Evolutionary conservation across 2,113 vertebrate species (phyloP).

Genomic region (Aphelocoma coerulescens): DNA sequence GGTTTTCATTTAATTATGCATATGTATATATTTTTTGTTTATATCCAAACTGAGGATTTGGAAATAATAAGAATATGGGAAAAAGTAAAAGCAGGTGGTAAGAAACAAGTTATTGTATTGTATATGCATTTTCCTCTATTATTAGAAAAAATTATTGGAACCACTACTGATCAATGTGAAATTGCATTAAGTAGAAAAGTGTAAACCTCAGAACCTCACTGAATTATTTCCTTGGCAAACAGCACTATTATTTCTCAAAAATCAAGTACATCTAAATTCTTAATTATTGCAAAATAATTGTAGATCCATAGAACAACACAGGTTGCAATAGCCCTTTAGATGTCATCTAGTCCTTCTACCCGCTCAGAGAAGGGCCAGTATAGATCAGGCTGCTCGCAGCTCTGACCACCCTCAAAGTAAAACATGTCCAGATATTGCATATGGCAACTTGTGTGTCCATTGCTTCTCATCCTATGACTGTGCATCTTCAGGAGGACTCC

Average conservation of each 20-base stretch:
- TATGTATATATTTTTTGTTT: not conserved
- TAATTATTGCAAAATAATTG: not conserved
- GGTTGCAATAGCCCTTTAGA: not conserved
- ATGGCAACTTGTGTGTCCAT: fast-evolving
- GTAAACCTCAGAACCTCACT: not conserved
- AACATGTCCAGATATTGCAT: not conserved
- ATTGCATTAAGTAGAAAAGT: not conserved
- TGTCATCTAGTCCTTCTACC: not conserved
- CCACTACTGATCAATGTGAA: not conserved
- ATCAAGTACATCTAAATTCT: not conserved
- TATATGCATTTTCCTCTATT: not conserved
- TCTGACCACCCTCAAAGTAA: not conserved
- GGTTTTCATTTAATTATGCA: not conserved
- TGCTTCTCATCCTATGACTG: not conserved
- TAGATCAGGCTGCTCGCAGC: not conserved
- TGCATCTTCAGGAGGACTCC: not conserved
- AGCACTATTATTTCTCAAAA: not conserved
- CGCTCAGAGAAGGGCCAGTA: not conserved
- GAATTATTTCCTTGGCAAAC: not conserved
- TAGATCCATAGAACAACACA: not conserved
- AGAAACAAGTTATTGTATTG: not conserved
- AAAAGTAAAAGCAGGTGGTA: not conserved
- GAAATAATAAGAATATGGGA: not conserved
- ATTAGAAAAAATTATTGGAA: not conserved
- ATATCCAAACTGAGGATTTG: not conserved